Conservation (phyloP, 30 jellyfish, hydroid and myxozoan genomes). For the Turritopsis rubra region DNA sequence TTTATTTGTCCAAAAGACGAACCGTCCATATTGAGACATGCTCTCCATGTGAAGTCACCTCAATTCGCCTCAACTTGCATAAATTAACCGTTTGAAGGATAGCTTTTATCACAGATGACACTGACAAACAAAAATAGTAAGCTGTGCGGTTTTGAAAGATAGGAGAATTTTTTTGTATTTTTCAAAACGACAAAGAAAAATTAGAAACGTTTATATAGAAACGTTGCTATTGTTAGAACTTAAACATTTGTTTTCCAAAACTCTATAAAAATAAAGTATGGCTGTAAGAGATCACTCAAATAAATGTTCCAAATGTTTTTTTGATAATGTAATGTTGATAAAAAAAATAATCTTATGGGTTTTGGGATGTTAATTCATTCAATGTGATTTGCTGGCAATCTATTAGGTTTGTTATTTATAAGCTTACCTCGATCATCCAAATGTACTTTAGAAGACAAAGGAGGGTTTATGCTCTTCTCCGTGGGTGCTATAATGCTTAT, state of each 20-base stretch:
- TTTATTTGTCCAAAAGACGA: not conserved
- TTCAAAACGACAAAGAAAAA: not conserved
- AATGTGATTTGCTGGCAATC: no score
- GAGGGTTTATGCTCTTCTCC: not conserved
- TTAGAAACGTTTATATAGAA: not conserved
- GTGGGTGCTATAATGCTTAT: not conserved
- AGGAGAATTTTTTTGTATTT: not conserved
- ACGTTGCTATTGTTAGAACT: not conserved
- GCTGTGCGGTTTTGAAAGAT: not conserved
- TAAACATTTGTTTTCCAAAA: not conserved
- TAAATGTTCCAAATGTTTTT: not conserved
- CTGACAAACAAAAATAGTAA: not conserved
- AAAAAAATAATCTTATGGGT: no score
- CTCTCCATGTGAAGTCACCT: not conserved
- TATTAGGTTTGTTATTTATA: no score
- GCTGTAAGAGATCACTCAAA: not conserved
- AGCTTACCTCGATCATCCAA: no score
- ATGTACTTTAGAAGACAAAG: no score
- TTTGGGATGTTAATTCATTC: not conserved
- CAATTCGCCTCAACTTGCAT: not conserved
- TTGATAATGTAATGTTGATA: not conserved
- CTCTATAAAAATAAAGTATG: not conserved
- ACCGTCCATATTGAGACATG: not conserved
- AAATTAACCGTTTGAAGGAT: not conserved
- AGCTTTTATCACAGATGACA: not conserved